These are phyloP conservation scores for Acleris laterana DNA, from an alignment of 2,888 invertebrate species.

Conservation along the genomic window DNA sequence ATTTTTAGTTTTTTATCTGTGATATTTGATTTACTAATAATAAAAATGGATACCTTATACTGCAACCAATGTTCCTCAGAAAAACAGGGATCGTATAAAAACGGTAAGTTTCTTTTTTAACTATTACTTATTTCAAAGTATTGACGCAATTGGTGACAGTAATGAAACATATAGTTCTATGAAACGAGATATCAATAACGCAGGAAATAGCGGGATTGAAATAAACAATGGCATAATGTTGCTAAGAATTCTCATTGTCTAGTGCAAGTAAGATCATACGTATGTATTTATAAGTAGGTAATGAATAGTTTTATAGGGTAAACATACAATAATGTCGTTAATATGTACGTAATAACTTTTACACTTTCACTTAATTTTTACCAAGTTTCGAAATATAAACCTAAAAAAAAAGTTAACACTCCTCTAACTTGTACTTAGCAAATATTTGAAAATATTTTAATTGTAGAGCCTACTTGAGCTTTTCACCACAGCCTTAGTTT, in stretches of 20 bases:
- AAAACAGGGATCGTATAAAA: slow-evolving; percentile 53
- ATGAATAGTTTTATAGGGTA: background rate
- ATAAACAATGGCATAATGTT: background rate
- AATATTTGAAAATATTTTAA: too few species aligned
- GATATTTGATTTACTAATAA: slow-evolving; percentile 60
- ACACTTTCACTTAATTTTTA: too few species aligned
- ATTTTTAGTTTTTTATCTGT: slow-evolving; percentile 61
- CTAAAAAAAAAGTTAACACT: too few species aligned
- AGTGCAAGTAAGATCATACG: background rate
- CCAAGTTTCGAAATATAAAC: too few species aligned
- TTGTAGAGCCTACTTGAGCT: too few species aligned
- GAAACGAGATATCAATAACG: slow-evolving; percentile 3
- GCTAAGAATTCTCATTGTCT: background rate
- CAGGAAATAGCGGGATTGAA: background rate
- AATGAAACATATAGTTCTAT: too few species aligned
- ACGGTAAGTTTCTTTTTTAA: slow-evolving; percentile 52
- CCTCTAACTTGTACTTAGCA: too few species aligned
- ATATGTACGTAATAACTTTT: background rate
- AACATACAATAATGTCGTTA: background rate
- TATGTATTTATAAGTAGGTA: background rate
- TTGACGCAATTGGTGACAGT: background rate
- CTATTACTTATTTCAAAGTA: background rate
- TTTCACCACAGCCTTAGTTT: too few species aligned
- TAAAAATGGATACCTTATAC: slow-evolving; percentile 62
- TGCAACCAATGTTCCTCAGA: slow-evolving; percentile 63